These are phyloP conservation scores for Mareca penelope DNA, from an alignment of 2,797 vertebrate genomes.

Conservation along the genomic window DNA sequence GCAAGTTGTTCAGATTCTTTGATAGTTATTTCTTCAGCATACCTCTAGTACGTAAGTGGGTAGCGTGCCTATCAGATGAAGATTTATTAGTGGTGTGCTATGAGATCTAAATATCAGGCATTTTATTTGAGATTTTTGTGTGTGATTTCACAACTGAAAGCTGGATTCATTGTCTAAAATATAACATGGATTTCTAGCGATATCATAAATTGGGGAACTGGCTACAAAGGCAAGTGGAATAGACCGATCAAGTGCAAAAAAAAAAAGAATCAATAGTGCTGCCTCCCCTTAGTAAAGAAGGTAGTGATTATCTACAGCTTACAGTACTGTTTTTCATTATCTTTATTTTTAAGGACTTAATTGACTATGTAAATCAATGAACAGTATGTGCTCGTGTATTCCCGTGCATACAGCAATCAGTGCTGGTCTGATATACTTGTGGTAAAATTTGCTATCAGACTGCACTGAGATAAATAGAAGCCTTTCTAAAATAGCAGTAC, in stretches of 20 bases:
- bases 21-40: not conserved
- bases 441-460: not conserved
- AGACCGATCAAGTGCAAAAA: not conserved
- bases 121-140: not conserved
- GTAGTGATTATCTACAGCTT: constrained; percentile 20
- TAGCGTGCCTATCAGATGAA: not conserved
- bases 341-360: constrained; percentile 52
- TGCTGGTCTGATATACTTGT: not conserved
- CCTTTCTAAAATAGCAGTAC: not conserved
- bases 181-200: not conserved
- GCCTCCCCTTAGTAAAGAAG: not conserved
- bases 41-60: not conserved
- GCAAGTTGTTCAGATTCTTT: not conserved
- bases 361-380: constrained; percentile 30
- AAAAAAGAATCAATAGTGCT: not conserved
- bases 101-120: not conserved
- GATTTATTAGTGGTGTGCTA: not conserved
- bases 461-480: not conserved
- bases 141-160: not conserved
- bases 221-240: not conserved
- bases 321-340: constrained; percentile 9
- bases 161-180: not conserved
- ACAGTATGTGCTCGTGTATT: not conserved
- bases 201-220: not conserved
- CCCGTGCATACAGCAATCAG: not conserved